Base-by-base conservation (phyloP, 2,113 vertebrate species). In the Apteryx owenii region DNA sequence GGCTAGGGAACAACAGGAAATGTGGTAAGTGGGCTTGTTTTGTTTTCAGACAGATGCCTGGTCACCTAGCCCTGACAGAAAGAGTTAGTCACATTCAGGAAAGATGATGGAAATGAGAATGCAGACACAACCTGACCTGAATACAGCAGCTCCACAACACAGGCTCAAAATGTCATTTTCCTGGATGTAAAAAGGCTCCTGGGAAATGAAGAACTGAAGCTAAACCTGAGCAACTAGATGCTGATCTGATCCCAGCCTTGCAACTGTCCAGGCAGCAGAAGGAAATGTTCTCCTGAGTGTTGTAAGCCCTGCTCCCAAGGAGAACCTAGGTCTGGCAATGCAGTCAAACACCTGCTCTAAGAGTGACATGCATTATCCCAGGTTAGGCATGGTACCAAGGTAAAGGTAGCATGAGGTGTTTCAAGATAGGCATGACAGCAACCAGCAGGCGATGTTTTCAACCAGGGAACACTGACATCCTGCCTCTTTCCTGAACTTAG, bases 1-100 rank as follows among this genome's bases (percentile, higher is more conserved):
- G 54, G 68, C 80, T 86, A 51, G 33, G 51, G 23, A 95, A 48
- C 68, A 71, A 87, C 79, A 94, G 96, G 96, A 97, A 95, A 90
- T 88, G 38, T 10, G 75, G 11, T 82, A 78, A 93, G 33, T 64
- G 87, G 58, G 51, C 36, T 94, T 91, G 97, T 73, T 44, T 93
- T 80, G 7, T 29, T 58, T 93, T 79, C 95, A 96, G 85, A 50
- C 48, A 92, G 50, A 42, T 60, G 75, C 70, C 75, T 93, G 93
- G 54, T 79, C 76, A 78, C 60, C 31, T 58, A 90, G 46, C 25
- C 31, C 56, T 56, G n/a, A 80, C 76, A 96, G 93, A 95, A 91
- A 89, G 75, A 88, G n/a, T 96, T 95, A 96, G 90, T 92, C 88
- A 94, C 19, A 6, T 42, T 78, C 82, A 90, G 91, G 89, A 94